Base-by-base conservation (phyloP, 2,797 vertebrate species). In the Onychomys torridus region DNA sequence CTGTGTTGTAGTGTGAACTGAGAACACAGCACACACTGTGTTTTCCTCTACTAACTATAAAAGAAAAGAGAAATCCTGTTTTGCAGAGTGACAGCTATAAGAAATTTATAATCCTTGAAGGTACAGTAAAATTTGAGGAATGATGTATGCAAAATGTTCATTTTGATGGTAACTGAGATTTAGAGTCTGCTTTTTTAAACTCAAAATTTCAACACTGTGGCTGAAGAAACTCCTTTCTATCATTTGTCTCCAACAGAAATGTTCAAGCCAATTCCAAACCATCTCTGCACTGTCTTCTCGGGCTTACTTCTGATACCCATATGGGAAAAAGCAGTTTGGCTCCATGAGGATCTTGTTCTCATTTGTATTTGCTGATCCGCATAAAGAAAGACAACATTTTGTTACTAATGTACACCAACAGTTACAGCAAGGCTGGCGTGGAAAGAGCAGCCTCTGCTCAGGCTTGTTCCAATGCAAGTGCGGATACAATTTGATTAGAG, bases 401-500 rank as follows among this genome's bases (percentile, higher is more conserved):
- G 90, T 95, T 82, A 73, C 52, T 86, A 7, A 89, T 25, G 9
- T 37, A 84, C 3, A 76, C 29, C 43, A 32, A 37, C 1, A 40
- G 19, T 77, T 77, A 69, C 19, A 87, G 75, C 21, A 43, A 82
- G 52, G 1, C 34, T 92, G 92, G 32, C 57, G 88, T 86, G 32
- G 16, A 61, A 75, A 93, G 73, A 89, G 49, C 87, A 85, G 77
- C 95, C 76, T 81, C 89, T 25, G 79, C 43, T 76, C 32, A 0
- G 19, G 49, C 97, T 97, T 95, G 90, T 97, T 98, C 97, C 95
- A 92, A 78, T 77, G n/a, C 67, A 96, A 69, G 94, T 96, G 93
- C 65, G 91, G 89, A 98, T 96, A 90, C 96, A 96, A 78, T 97
- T 83, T 89, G 46, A 97, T 97, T 97, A 83, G 98, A 98, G 87